Evolutionary conservation across 1,140 invertebrate species (phyloP), one percentile per base, ranked within the genome.

Genomic region (Papilio polyxenes): DNA sequence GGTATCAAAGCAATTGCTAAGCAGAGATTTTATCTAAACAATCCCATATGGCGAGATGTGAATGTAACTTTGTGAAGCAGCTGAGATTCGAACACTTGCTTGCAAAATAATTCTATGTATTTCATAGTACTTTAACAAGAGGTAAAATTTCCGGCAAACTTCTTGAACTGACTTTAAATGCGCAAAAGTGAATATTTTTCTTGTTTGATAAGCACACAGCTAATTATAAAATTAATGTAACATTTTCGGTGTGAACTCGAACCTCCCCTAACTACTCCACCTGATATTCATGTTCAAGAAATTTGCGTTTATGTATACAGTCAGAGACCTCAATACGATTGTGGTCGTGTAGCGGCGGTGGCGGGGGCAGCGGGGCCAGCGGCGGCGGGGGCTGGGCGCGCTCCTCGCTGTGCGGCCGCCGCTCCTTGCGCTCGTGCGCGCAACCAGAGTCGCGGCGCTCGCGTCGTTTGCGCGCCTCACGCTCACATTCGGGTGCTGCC

Each of bases 361-460:
- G 89, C 56, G 56, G 76, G 17, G 11, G 91, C 51, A 53, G 13
- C 51, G 51, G 51, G 51, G 15, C 51, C 51, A 53, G 51, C 51
- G 51, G 89, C 65, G 91, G 91, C 76, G 93, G 89, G 20, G 92
- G 89, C 10, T 89, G 89, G 59, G 88, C 83, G 15, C 92, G 89
- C 83, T 94, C 97, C 89, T 97, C 97, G 84, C 97, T 97, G 92
- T 96, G 97, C 78, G 96, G 97, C 93, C 97, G 96, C 86, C 97
- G 96, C 72, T 97, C 95, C 91, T 97, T 98, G 80, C 97, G 95
- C 89, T 98, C 97, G 95, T 94, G 92, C 44, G 92, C 87, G 87
- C 92, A 92, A n/a, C 93, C 96, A 48, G 96, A 96, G 91, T 97
- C 97, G 78, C 97, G 96, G 62, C 97, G 95, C 93, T 98, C 97